Base-by-base conservation (phyloP, 2,797 vertebrate genomes). In the Enteromius fasciolatus region DNA sequence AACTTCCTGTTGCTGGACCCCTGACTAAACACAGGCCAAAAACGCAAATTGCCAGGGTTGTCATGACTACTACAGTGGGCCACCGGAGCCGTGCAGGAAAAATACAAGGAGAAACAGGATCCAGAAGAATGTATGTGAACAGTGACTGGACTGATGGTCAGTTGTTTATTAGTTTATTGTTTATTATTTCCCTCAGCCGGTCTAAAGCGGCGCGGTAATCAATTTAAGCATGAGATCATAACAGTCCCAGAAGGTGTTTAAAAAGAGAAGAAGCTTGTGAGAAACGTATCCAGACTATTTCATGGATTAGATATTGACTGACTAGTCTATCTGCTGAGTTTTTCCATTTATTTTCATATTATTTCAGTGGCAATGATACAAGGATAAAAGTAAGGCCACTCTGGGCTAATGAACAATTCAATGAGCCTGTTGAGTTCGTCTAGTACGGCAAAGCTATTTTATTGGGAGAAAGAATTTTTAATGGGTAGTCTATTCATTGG, bases 1-100 rank as follows among this genome's bases (percentile, higher is more conserved):
- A 83, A 76, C 88, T 92, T 94, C 89, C 90, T 92, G 90, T 76
- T 88, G 46, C 76, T 48, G 78, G 87, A 85, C 90, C 87, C 86
- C 73, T 83, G 74, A 87, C 87, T 86, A 89, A 90, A 79, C 76
- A 84, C 48, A 85, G 80, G 90, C 89, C 84, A 89, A 66, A 64
- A 44, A 14, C 57, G 48, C 18, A 20, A 86, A 89, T 79, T 80
- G 86, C 82, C 85, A 17, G 78, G 76, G 90, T 90, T 84, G 63
- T 89, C 88, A 90, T 90, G 88, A 88, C 80, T 85, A 87, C 87
- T 33, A 33, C 57, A 50, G 23, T 61, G 66, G 84, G 76, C 76
- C 63, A 82, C 81, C 28, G 11, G 66, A 75, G 70, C 46, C 11
- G 9, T 63, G 83, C 18, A 11, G 70, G 15, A 33, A 48, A 73